phyloP scores from a whole-genome alignment of 2,888 invertebrate species.

The Lapara coniferarum region DNA sequence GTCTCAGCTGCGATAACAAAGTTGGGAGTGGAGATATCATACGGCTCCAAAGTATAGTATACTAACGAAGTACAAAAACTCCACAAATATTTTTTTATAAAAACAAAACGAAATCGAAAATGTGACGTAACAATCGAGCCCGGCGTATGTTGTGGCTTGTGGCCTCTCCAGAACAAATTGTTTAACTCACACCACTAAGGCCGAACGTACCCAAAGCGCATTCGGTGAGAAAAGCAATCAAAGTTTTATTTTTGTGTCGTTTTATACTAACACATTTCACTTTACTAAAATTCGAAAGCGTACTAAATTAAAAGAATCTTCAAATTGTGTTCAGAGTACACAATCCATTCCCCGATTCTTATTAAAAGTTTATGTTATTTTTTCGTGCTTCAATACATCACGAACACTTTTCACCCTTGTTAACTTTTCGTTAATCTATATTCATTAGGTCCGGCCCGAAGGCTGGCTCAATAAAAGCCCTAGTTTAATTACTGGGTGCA shows the following conservation, averaged over 20 bases:
- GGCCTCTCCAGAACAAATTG: background rate
- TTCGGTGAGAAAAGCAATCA: background rate
- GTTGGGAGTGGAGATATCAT: too few relatives aligned
- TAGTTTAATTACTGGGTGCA: background rate
- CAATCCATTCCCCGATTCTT: background rate
- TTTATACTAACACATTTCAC: background rate
- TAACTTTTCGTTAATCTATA: constrained; percentile 14
- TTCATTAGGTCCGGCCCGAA: background rate
- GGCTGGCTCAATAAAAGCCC: background rate
- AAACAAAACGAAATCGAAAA: background rate
- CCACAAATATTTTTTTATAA: too few relatives aligned
- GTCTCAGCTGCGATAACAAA: too few relatives aligned
- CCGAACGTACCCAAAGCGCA: background rate
- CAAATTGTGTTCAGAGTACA: background rate
- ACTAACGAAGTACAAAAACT: too few relatives aligned
- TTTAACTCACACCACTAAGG: background rate
- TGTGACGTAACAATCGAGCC: background rate
- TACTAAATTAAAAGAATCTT: background rate
- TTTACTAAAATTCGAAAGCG: background rate
- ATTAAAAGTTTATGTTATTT: background rate
- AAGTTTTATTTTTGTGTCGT: background rate
- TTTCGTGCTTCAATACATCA: background rate
- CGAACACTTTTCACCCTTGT: constrained; percentile 1
- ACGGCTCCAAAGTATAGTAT: background rate
- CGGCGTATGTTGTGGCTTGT: background rate